Conservation (phyloP, 2,888 invertebrate species). For the Dasypogon diadema region DNA sequence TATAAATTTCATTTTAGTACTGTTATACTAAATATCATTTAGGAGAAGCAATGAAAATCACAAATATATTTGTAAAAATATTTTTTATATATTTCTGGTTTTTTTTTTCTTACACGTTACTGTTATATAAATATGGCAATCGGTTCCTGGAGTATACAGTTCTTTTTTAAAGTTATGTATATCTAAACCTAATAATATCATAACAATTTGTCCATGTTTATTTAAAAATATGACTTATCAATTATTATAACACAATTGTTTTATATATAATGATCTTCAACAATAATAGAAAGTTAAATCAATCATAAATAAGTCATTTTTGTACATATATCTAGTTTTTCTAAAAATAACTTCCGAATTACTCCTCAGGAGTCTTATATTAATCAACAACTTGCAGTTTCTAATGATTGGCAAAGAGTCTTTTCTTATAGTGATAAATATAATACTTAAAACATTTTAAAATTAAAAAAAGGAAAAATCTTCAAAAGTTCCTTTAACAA, state of each 20-base stretch:
- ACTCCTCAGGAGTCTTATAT: too few species aligned
- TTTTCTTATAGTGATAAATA: too few species aligned
- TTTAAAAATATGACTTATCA: conserved; percentile 50
- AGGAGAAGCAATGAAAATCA: background rate
- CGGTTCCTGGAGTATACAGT: conserved; percentile 51
- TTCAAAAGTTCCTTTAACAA: too few species aligned
- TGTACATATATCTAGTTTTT: conserved; percentile 7
- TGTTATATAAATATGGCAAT: conserved; percentile 54
- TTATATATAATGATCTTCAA: conserved; percentile 45
- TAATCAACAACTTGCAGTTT: too few species aligned
- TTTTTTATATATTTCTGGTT: conserved; percentile 47
- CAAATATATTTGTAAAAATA: conserved; percentile 27
- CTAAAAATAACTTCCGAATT: too few species aligned
- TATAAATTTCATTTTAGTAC: conserved; percentile 24
- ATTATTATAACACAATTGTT: conserved; percentile 49
- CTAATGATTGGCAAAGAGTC: too few species aligned
- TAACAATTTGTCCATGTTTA: conserved; percentile 38
- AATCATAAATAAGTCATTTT: conserved; percentile 31
- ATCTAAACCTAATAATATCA: conserved; percentile 41
- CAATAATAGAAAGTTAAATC: conserved; percentile 24
- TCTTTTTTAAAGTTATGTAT: conserved; percentile 34
- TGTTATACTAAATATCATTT: conserved; percentile 7
- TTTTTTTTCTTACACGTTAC: conserved; percentile 22
- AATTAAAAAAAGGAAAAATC: too few species aligned
- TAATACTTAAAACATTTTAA: too few species aligned